Evolutionary conservation across 2,797 vertebrate genomes (phyloP), one percentile per base, ranked within the genome.

Genomic region (Coluber constrictor): DNA sequence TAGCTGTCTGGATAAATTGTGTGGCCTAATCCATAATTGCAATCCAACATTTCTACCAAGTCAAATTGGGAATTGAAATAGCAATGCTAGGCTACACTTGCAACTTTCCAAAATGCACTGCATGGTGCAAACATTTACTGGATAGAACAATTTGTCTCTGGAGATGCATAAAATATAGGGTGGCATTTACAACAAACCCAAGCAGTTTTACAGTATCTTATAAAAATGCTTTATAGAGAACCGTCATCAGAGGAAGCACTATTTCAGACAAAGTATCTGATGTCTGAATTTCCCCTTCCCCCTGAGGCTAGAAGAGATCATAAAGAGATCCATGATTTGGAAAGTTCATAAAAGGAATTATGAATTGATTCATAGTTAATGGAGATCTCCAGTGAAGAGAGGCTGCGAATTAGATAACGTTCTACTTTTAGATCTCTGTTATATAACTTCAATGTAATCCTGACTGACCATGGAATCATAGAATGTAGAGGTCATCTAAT

Each of bases 41-140:
- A 90, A n/a, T 0, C 1, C 57, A 59, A 4, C 25, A 56, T 79
- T 93, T 1, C 0, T 83, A 1, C 0, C 86, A 90, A 4, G 0
- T 70, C 93, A 91, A 74, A 57, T n/a, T 90, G 92, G 89, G 90
- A 94, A 92, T 16, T 1, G 0, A 93, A 94, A 47, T 54, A 91
- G 89, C 25, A 13, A 92, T 88, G 6, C 0, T 90, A 3, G 0
- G 0, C 86, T 92, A 74, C 1, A 12, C 90, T 95, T 96, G 95
- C 97, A 96, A 95, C 94, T 97, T 97, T 95, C 94, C 96, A 96
- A 94, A 90, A 94, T 92, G 92, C 94, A 93, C 87, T 96, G 96
- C 79, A 57, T 92, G 96, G 95, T 90, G 83, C 0, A 0, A 54
- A 90, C 56, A 5, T 83, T 94, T 91, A 66, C 92, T 92, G 60